Evolutionary conservation across 2,113 vertebrate species (phyloP), one percentile per base, ranked within the genome.

Genomic region (Benitochromis conjunctus): DNA sequence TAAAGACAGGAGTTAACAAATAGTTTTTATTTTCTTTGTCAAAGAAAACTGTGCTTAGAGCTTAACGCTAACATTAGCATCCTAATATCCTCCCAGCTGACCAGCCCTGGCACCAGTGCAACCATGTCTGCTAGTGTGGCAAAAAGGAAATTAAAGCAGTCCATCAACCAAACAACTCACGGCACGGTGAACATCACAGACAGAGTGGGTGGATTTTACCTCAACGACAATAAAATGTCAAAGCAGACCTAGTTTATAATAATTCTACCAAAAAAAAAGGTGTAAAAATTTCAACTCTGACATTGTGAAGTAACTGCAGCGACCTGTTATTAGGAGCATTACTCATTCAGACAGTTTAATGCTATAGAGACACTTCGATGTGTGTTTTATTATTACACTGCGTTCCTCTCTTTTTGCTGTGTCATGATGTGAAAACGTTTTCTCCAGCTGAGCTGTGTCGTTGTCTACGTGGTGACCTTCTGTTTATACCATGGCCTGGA

Each of bases 401-500:
- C 34, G n/a, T 60, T 84, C 36, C 83, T 85, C 46, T 88, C 19
- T 82, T 87, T 89, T 81, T 92, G 86, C 87, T 80, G 87, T 64
- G 89, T 89, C 84, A 86, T 80, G 84, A 77, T 76, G 84, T 83
- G 74, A 91, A 91, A 74, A 74, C 62, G 66, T 79, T 89, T 57
- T 91, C 58, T 84, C 80, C 58, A 79, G 81, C 79, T 84, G 34
- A 80, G 66, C 69, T 53, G 26, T 78, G 38, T 79, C 77, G 26
- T 84, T 90, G 56, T 91, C 88, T 89, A 9, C 9, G 51, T 86
- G 46, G 43, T 87, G 92, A 88, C 87, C 74, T 93, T 86, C 57
- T 89, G 89, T 89, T 91, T 92, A 94, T 87, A 83, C 88, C 84
- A 84, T 21, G 90, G 85, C 87, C 83, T 71, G 71, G 83, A 91